Percentiles rank a stretch among this genome's conserved stretches.
These are phyloP conservation scores for Bellardia bayeri DNA, from an alignment of 2,888 invertebrate species.

Conservation along the genomic window DNA sequence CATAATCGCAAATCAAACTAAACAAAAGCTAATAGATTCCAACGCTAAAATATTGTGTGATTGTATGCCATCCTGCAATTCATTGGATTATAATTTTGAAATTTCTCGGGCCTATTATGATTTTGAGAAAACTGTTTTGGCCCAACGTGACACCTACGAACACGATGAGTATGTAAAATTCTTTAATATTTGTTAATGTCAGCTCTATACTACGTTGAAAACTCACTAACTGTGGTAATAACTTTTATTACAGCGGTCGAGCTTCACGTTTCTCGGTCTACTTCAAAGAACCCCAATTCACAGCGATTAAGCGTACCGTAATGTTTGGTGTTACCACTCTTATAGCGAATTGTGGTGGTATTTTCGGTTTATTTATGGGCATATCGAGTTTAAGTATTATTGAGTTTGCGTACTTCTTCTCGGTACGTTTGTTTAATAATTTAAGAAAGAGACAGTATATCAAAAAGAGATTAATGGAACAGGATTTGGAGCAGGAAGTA, in stretches of 20 bases:
- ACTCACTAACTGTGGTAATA: too few species aligned
- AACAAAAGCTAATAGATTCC: conserved; percentile 76
- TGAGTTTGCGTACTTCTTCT: conserved; percentile 86
- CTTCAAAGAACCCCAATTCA: conserved; percentile 90
- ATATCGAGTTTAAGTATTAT: conserved; percentile 84
- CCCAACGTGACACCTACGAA: conserved; percentile 80
- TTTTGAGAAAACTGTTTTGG: conserved; percentile 77
- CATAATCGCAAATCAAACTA: conserved; percentile 80
- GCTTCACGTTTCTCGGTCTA: conserved; percentile 87
- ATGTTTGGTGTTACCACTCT: conserved; percentile 88
- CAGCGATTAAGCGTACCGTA: conserved; percentile 88
- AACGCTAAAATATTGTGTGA: conserved; percentile 79
- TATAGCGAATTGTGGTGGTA: conserved; percentile 88
- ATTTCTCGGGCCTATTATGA: conserved; percentile 80
- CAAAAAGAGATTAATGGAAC: conserved; percentile 75
- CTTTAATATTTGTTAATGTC: conserved; percentile 80
- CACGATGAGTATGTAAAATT: conserved; percentile 78
- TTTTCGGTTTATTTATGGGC: conserved; percentile 85
- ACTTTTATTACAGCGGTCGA: conserved; percentile 80
- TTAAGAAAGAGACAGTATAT: conserved; percentile 77
- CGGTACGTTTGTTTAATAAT: conserved; percentile 82
- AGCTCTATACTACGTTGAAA: too few species aligned
- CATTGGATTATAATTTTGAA: conserved; percentile 82
- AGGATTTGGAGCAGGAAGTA: conserved; percentile 52
- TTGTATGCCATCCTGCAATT: conserved; percentile 82